These are phyloP conservation scores for Prunella fulvescens DNA, from an alignment of 2,113 vertebrate species.

Conservation along the genomic window DNA sequence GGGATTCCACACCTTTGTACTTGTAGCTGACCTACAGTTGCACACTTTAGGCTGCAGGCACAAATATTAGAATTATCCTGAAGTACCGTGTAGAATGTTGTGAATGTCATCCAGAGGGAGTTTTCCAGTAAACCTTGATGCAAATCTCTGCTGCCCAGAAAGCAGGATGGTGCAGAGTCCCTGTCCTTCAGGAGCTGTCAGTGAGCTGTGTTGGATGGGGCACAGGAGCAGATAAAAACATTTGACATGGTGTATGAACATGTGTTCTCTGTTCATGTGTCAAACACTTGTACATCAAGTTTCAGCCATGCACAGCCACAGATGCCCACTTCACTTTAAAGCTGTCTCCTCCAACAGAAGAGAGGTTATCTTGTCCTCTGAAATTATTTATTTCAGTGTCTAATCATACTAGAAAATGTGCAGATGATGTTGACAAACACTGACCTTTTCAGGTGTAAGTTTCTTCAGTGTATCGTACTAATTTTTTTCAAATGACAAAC, in stretches of 20 bases:
- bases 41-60: background rate
- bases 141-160: background rate
- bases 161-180: background rate
- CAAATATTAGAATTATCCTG: background rate
- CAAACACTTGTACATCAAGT: background rate
- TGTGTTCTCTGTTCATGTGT: background rate
- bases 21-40: background rate
- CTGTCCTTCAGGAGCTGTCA: background rate
- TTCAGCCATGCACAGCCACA: background rate
- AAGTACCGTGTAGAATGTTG: rapidly evolving
- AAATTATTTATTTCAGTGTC: background rate
- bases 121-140: background rate
- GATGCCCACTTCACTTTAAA: background rate
- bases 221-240: background rate
- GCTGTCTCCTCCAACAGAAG: background rate
- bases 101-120: background rate
- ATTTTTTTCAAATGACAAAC: background rate
- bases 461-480: background rate
- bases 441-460: background rate
- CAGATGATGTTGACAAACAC: background rate
- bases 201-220: background rate
- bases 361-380: background rate
- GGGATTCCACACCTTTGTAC: background rate
- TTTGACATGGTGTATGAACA: rapidly evolving
- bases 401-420: background rate